Evolutionary conservation across 2,888 invertebrate genomes (phyloP).

Genomic region (Herminia tarsipennalis): DNA sequence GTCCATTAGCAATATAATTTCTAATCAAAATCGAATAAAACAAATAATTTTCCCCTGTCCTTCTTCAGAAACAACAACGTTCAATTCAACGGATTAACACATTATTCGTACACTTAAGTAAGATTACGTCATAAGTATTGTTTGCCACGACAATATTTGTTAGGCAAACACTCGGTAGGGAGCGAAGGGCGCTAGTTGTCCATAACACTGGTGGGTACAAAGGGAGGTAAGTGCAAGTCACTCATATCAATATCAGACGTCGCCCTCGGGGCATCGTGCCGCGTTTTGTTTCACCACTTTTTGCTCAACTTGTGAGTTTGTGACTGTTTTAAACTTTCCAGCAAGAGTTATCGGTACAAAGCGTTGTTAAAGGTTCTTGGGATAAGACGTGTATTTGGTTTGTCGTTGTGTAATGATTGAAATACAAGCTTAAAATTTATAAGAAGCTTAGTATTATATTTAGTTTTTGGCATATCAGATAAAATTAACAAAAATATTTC

Average conservation of each 20-base stretch:
- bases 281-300: conserved; percentile 77
- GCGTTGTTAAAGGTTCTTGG: conserved; percentile 26
- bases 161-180: conserved; percentile 59
- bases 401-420: conserved; percentile 3
- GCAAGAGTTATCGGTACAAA: conserved; percentile 46
- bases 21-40: no score
- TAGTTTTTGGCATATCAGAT: no score
- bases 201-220: conserved; percentile 62
- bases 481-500: no score
- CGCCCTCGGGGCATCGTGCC: conserved; percentile 47
- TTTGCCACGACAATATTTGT: conserved; percentile 77
- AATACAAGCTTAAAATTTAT: no score
- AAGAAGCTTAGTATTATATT: no score
- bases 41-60: no score
- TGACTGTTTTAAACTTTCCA: conserved; percentile 45
- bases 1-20: no score
- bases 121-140: conserved; percentile 70
- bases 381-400: conserved; percentile 22
- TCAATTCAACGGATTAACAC: conserved; percentile 45
- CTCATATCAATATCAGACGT: conserved; percentile 81
- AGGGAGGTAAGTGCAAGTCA: conserved; percentile 84
- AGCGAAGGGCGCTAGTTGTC: conserved; percentile 66
- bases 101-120: conserved; percentile 63
- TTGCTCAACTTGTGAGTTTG: conserved; percentile 61
- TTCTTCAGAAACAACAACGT: conserved; percentile 22